Evolutionary conservation across 2,113 vertebrate species (phyloP).

Genomic region (Lontra canadensis): DNA sequence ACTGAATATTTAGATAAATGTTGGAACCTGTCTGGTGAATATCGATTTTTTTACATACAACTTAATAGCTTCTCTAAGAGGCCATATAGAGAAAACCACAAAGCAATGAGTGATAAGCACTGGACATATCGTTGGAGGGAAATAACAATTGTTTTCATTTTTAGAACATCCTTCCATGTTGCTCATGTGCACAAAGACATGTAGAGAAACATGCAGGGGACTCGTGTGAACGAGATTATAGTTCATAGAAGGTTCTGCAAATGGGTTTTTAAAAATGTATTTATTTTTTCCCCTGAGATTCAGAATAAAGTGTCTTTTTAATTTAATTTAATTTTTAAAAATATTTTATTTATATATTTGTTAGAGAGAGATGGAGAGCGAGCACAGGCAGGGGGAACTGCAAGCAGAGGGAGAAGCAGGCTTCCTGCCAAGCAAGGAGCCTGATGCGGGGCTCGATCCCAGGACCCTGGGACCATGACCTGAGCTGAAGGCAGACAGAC

Average conservation of each 20-base stretch:
- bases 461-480: too few relatives aligned
- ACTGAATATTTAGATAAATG: background rate
- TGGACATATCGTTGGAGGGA: background rate
- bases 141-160: background rate
- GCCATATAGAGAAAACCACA: background rate
- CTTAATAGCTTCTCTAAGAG: background rate
- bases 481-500: too few relatives aligned
- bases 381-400: too few relatives aligned
- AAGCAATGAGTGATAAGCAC: background rate
- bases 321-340: background rate
- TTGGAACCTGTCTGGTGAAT: background rate
- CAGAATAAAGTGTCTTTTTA: conserved; percentile 59
- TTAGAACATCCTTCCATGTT: background rate
- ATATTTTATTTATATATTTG: background rate
- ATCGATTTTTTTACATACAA: conserved; percentile 18
- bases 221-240: background rate
- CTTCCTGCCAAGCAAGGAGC: too few relatives aligned
- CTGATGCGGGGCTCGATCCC: too few relatives aligned
- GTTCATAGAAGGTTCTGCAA: background rate
- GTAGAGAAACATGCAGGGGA: background rate
- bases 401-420: too few relatives aligned
- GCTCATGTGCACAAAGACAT: fast-evolving
- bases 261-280: background rate
- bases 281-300: conserved; percentile 52
- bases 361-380: too few relatives aligned